Conservation (phyloP, 2,888 invertebrate species). For the Sphecodes monilicornis region DNA sequence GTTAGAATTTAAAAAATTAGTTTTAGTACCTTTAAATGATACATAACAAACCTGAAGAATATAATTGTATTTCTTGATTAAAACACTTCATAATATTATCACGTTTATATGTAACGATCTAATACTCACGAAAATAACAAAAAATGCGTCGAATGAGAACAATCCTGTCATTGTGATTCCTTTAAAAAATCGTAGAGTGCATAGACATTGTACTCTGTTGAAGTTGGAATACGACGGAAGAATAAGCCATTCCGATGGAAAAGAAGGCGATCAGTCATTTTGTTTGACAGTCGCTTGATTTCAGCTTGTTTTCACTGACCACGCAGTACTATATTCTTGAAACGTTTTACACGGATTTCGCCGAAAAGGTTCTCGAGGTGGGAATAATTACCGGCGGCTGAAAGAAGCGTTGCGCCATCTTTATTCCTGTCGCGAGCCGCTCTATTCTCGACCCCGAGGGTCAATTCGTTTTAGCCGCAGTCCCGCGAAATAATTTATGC, state of each 20-base stretch:
- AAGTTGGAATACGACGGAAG: neutral
- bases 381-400: constrained; percentile 67
- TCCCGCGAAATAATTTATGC: constrained; percentile 69
- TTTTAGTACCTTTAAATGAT: no score
- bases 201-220: neutral
- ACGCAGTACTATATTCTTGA: neutral
- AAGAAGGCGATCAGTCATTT: constrained; percentile 46
- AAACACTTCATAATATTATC: no score
- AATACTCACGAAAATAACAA: neutral
- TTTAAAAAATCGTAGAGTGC: neutral
- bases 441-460: constrained; percentile 69
- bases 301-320: constrained; percentile 10
- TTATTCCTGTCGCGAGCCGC: constrained; percentile 70
- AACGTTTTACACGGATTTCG: constrained; percentile 43
- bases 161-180: neutral
- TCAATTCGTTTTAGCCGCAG: constrained; percentile 69
- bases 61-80: no score
- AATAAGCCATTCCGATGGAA: neutral
- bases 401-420: constrained; percentile 54
- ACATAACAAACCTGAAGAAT: no score
- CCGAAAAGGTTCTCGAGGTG: constrained; percentile 51
- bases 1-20: no score
- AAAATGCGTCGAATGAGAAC: neutral
- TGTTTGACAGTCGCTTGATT: constrained; percentile 43
- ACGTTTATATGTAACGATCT: no score